These are phyloP conservation scores for Melikaiella ostensackeni DNA, from an alignment of 2,888 invertebrate genomes.

Conservation along the genomic window DNA sequence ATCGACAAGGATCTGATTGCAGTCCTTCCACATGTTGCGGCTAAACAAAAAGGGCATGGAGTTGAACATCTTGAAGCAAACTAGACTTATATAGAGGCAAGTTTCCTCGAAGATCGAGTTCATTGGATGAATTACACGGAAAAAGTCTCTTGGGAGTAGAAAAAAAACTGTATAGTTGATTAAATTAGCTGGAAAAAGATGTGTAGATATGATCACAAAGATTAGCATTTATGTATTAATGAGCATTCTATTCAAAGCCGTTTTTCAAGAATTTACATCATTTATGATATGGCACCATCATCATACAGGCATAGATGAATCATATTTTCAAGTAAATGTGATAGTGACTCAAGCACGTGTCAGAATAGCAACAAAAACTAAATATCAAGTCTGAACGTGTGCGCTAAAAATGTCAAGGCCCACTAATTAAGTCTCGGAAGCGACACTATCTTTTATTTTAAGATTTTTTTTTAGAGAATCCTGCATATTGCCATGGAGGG, in stretches of 20 bases:
- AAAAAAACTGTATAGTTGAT: not conserved
- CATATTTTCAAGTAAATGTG: not conserved
- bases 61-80: constrained; percentile 9
- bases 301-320: not conserved
- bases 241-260: not conserved
- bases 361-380: constrained; percentile 17
- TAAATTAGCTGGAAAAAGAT: not conserved
- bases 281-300: not conserved
- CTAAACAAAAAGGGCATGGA: constrained; percentile 18
- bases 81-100: not conserved
- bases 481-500: not conserved
- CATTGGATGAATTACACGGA: not conserved
- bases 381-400: constrained; percentile 36
- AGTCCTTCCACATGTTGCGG: not conserved
- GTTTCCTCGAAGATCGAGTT: not conserved
- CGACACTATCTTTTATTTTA: not conserved
- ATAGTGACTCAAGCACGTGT: constrained; percentile 16
- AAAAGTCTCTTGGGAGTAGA: not conserved
- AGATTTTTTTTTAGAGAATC: not conserved
- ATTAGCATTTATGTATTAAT: not conserved
- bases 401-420: not conserved
- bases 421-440: not conserved
- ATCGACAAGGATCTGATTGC: constrained; percentile 2
- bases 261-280: not conserved
- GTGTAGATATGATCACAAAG: not conserved